Evolutionary conservation across 2,113 vertebrate genomes (phyloP).

Genomic region (Clarias gariepinus): DNA sequence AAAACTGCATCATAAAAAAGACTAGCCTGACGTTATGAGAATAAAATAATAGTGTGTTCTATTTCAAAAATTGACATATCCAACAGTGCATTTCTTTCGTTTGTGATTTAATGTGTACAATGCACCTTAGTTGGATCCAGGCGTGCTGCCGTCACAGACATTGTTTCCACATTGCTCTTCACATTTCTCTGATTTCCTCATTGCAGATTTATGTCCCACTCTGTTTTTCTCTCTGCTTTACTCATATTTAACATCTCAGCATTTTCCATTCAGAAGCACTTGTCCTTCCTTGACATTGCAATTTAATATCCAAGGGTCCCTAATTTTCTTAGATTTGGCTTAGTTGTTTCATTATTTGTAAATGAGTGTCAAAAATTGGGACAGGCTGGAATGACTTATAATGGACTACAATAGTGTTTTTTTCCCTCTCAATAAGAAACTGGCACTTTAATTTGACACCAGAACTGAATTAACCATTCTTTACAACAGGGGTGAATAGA

Average conservation of each 20-base stretch:
- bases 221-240: not conserved
- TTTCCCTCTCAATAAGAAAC: no score
- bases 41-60: not conserved
- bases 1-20: not conserved
- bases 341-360: not conserved
- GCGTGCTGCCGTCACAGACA: conserved; percentile 17
- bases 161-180: conserved; percentile 45
- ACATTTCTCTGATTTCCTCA: conserved; percentile 40
- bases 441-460: no score
- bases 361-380: not conserved
- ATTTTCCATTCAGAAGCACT: conserved; percentile 8
- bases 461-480: not conserved
- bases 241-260: conserved; percentile 5
- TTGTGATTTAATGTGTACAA: conserved; percentile 18
- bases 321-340: not conserved
- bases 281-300: not conserved
- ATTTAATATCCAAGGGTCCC: not conserved
- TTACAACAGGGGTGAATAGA: not conserved
- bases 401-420: not conserved
- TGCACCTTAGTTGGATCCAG: conserved; percentile 6
- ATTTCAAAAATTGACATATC: not conserved
- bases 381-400: not conserved
- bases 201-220: conserved; percentile 29
- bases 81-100: not conserved
- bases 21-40: conserved; percentile 10